phyloP scores from a whole-genome alignment of 2,888 invertebrate genomes.

The Troilus luridus region DNA sequence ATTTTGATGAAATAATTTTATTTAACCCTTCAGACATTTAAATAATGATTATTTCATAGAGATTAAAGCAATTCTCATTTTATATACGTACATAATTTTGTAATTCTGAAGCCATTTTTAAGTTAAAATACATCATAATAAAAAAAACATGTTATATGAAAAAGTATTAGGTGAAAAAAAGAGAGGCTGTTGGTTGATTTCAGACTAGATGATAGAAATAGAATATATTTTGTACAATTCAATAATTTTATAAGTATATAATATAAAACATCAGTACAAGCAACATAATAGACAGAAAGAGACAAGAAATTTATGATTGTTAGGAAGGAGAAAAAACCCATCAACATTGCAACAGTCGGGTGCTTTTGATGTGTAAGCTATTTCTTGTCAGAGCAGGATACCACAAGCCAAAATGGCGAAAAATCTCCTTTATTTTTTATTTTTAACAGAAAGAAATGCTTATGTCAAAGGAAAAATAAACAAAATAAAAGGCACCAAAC shows the following conservation, averaged over 20 bases:
- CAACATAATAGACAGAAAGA: constrained; percentile 28
- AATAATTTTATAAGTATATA: constrained; percentile 42
- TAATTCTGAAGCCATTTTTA: background rate
- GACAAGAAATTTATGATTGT: constrained; percentile 33
- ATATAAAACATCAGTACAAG: constrained; percentile 44
- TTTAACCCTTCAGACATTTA: background rate
- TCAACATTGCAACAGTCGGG: background rate
- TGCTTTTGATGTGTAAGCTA: background rate
- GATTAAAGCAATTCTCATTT: background rate
- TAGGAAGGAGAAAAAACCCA: background rate
- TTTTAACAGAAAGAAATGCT: background rate
- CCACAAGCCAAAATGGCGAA: constrained; percentile 9
- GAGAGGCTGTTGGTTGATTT: constrained; percentile 11
- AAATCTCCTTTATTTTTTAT: background rate
- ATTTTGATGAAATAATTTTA: background rate
- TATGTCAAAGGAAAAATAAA: background rate
- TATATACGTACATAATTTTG: background rate
- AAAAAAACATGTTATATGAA: background rate
- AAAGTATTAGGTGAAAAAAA: background rate
- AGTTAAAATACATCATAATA: background rate
- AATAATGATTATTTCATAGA: background rate
- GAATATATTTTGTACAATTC: constrained; percentile 50
- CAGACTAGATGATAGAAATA: constrained; percentile 50
- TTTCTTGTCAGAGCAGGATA: constrained; percentile 30
- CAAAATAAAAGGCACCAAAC: background rate